phyloP scores from a whole-genome alignment of 2,888 invertebrate species.

The Dolichopus griseipennis region DNA sequence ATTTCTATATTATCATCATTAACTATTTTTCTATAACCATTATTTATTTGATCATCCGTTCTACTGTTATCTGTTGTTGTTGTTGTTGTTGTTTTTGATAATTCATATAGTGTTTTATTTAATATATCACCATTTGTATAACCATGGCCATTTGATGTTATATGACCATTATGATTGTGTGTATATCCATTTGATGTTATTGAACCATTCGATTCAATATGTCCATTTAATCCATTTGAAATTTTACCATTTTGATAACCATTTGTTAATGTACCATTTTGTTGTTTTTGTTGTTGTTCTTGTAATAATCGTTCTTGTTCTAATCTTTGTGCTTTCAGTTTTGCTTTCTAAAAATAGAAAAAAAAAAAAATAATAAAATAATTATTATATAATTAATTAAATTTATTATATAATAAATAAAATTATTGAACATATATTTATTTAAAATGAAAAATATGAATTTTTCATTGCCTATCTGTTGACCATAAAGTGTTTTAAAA shows the following conservation, averaged over 20 bases:
- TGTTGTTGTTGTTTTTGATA: conserved; percentile 7
- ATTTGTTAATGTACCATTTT: conserved; percentile 21
- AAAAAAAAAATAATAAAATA: too few species aligned
- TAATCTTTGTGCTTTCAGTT: conserved; percentile 23
- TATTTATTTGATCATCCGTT: not conserved
- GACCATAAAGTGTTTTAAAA: too few species aligned
- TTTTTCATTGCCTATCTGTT: too few species aligned
- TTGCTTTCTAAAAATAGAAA: not conserved
- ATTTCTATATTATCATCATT: conserved; percentile 32
- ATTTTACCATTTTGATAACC: conserved; percentile 28
- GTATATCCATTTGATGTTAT: conserved; percentile 25
- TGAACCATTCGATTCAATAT: conserved; percentile 27
- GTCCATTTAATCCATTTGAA: conserved; percentile 23
- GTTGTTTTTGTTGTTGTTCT: conserved; percentile 15
- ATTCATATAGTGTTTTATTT: not conserved
- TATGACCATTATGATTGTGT: conserved; percentile 24
- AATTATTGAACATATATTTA: too few species aligned
- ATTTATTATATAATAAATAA: too few species aligned
- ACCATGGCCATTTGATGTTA: not conserved
- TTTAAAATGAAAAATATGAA: too few species aligned
- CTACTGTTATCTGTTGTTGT: not conserved
- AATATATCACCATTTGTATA: not conserved
- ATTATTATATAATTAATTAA: too few species aligned
- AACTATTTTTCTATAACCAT: conserved; percentile 26
- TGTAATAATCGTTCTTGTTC: conserved; percentile 20